Evolutionary conservation across 2,888 invertebrate species (phyloP), one percentile per base, ranked within the genome.

Genomic region (Synanthedon tipuliformis): DNA sequence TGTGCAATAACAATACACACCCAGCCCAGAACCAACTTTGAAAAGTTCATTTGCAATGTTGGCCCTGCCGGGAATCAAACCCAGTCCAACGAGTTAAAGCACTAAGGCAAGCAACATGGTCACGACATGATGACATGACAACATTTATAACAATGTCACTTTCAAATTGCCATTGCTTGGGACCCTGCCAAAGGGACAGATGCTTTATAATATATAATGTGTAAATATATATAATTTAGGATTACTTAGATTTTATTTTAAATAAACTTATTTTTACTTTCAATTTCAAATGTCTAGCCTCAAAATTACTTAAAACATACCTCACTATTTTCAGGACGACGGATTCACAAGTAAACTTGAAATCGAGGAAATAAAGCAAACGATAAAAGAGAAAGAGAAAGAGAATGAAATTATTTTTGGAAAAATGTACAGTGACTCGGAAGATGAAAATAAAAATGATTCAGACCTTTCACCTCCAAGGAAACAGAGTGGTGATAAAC

Each of bases 391-490:
- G 55, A 57, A 64, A 4, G 76, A 81, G 57, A 83, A 87, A 65
- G 85, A 86, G 50, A 86, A 84, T 67, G 81, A 82, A 66, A 50
- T 84, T 3, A 68, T 83, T 12, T 87, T 85, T 57, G 86, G 86
- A 0, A 86, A 87, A 77, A 86, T 87, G 86, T 87, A 82, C 65
- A 87, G 86, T 57, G 86, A 87, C 53, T 81, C 85, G 0, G 86
- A 87, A 62, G 85, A 86, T 61, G 86, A 87, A 10, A 62, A 71
- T 48, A 72, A 76, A 41, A 68, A 77, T 51, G 75, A 77, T 53
- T 77, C 78, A 0, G 75, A 78, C 56, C 48, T 52, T 18, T 73
- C 73, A 18, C 66, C 66, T 12, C 68, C 65, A 4, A 62, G 62
- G 50, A 69, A 61, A 63, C 48, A 52, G 40, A 8, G 41, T 34